A percentile compares a stretch with the other conserved stretches of the same genome.
phyloP scores from a whole-genome alignment of 1,140 invertebrate species.

The Psilanteris sp. region DNA sequence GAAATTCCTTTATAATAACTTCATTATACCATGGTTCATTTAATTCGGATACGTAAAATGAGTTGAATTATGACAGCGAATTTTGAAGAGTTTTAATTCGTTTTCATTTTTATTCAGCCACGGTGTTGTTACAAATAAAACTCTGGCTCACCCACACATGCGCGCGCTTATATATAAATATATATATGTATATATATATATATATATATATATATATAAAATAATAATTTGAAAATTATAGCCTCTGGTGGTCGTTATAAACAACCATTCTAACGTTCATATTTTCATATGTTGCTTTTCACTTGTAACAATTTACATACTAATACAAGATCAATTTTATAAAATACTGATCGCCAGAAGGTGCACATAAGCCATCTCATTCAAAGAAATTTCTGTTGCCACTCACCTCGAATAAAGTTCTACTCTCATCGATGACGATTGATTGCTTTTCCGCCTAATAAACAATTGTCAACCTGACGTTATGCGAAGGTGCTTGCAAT shows the following conservation, averaged over 20 bases:
- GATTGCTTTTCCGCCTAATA: slow-evolving; percentile 21
- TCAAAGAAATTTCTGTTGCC: slow-evolving; percentile 45
- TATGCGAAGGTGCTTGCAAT: slow-evolving; percentile 2
- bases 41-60: slow-evolving; percentile 8
- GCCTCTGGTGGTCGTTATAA: slow-evolving; percentile 23
- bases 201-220: too few relatives aligned
- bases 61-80: too few relatives aligned
- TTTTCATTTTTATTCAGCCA: slow-evolving; percentile 34
- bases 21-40: slow-evolving; percentile 19
- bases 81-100: too few relatives aligned
- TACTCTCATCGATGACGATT: slow-evolving; percentile 34
- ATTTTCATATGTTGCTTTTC: slow-evolving; percentile 30
- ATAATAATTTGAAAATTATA: slow-evolving; percentile 33
- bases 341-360: slow-evolving; percentile 38
- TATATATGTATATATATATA: too few relatives aligned
- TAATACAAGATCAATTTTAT: slow-evolving; percentile 54
- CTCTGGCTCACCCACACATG: too few relatives aligned
- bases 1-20: background rate
- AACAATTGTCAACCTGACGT: slow-evolving; percentile 19
- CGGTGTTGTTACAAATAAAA: slow-evolving; percentile 13
- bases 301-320: slow-evolving; percentile 51
- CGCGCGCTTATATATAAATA: too few relatives aligned
- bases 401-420: slow-evolving; percentile 26
- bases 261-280: slow-evolving; percentile 43
- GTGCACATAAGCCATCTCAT: slow-evolving; percentile 33